phyloP scores from a whole-genome alignment of 1,140 invertebrate species.

The Prorops nasuta region DNA sequence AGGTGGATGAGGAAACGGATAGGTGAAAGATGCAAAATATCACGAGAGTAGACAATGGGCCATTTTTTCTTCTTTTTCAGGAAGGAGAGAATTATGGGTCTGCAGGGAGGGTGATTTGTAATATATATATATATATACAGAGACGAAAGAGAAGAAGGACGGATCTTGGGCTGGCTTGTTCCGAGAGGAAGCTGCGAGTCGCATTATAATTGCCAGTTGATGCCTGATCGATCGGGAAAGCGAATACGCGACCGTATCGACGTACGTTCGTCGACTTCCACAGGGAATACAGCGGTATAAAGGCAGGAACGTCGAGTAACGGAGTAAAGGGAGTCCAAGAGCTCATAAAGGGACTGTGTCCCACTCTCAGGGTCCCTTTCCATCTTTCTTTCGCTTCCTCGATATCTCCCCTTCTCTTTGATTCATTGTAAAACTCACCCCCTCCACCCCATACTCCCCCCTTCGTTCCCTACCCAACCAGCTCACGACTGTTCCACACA shows the following conservation, averaged over 20 bases:
- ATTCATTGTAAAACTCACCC: conserved; percentile 3
- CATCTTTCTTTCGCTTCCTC: conserved; percentile 4
- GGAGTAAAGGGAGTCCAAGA: background rate
- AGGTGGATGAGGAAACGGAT: too few relatives aligned
- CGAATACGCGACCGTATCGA: background rate
- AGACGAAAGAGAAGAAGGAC: background rate
- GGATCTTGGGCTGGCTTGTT: background rate
- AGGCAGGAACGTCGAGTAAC: conserved; percentile 8
- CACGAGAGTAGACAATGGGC: too few relatives aligned
- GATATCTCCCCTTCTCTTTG: background rate
- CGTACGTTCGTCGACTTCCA: conserved; percentile 1
- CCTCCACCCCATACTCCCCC: background rate
- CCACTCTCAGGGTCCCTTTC: conserved; percentile 11
- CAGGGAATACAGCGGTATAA: background rate
- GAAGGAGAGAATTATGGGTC: too few relatives aligned
- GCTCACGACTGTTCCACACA: background rate
- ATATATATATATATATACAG: background rate
- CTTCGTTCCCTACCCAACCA: background rate
- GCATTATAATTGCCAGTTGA: too few relatives aligned
- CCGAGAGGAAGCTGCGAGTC: background rate
- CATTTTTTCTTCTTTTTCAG: too few relatives aligned
- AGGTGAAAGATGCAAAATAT: too few relatives aligned
- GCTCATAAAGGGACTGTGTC: conserved; percentile 3
- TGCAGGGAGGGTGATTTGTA: too few relatives aligned
- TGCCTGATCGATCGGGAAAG: too few relatives aligned